Evolutionary conservation across 1,140 invertebrate species (phyloP).

Genomic region (Druon quercuslanigerum): DNA sequence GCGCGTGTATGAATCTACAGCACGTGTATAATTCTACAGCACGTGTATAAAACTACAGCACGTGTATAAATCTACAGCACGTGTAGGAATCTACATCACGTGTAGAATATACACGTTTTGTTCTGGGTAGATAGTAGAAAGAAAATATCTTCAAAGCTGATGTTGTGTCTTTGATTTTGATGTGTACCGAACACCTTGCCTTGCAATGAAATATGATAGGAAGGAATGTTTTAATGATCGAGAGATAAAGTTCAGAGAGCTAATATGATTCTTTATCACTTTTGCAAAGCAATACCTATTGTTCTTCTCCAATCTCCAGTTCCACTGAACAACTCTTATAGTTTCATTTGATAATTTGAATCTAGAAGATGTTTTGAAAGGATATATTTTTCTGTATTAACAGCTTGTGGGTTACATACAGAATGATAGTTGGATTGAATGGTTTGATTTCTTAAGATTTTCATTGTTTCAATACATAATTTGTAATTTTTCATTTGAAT

Average conservation of each 20-base stretch:
- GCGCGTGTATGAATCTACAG: neutral
- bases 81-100: neutral
- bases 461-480: no score
- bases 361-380: no score
- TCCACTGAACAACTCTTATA: neutral
- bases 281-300: neutral
- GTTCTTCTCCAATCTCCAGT: no score
- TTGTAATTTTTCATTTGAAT: no score
- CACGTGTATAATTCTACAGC: neutral
- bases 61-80: conserved; percentile 7
- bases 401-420: neutral
- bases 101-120: no score
- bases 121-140: neutral
- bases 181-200: neutral
- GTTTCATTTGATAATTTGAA: neutral
- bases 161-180: conserved; percentile 1
- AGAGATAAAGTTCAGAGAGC: neutral
- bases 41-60: neutral
- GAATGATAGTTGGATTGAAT: no score
- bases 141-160: neutral
- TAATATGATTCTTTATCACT: neutral
- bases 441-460: no score
- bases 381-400: neutral
- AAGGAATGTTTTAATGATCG: conserved; percentile 7
- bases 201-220: neutral